Base-by-base conservation (phyloP, 2,797 vertebrate genomes). In the Nannoperca australis region DNA sequence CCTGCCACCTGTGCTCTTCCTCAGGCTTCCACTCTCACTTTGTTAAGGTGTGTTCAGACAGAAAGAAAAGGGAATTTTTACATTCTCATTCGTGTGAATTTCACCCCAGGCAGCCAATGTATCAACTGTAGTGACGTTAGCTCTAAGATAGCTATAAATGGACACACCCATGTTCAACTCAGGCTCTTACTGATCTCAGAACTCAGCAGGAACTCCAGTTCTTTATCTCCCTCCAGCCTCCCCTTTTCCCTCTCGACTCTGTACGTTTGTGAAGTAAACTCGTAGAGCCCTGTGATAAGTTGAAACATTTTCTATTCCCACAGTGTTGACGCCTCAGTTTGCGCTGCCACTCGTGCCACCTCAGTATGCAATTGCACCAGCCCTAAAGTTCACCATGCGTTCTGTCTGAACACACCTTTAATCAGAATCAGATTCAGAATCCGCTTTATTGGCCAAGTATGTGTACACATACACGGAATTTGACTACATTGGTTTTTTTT, bases 31-130 rank as follows among this genome's bases (percentile, higher is more conserved):
- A 22, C 32, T 56, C 50, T 50, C 27, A 20, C 51, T 53, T 32
- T 68, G 24, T 56, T 2, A n/a, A 51, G 30, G 24, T 67, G 78
- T 65, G 42, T 54, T 78, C 69, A 65, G 70, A 61, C 58, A 22
- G 44, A 49, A 63, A 30, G 42, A 42, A 14, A 24, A 34, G 44
- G 15, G 14, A 27, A 18, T 34, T 34, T 62, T 44, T 5, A 0
- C 1, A 2, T 32, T n/a, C 2, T 60, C 54, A 5, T 45, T 54
- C 12, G 30, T 1, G 4, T 50, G 17, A 51, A 40, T 34, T 53
- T 34, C 2, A 20, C 10, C 11, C 36, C 22, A 62, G 34, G n/a
- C 27, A 60, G 44, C 51, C 32, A 20, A 0, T 12, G 18, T 58
- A 24, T 14, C n/a, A 49, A 27, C 49, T 42, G 32, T 40, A 24